Percentiles rank a stretch among this genome's conserved stretches.
phyloP scores from a whole-genome alignment of 2,888 invertebrate genomes.

The Caprella mutica region DNA sequence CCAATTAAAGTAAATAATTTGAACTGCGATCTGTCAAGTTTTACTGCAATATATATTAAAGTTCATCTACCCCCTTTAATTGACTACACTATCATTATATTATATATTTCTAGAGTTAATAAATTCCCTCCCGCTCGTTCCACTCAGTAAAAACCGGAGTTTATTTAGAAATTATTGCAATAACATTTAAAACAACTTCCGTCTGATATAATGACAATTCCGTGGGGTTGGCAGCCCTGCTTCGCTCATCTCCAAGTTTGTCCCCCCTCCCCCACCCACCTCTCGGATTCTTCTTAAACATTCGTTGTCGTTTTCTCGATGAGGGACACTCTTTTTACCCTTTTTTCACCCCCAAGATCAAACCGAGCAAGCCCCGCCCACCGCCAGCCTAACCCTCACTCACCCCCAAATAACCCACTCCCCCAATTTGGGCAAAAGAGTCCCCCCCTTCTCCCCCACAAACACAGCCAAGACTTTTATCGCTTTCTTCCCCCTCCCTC shows the following conservation, averaged over 20 bases:
- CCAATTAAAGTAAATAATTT: no score
- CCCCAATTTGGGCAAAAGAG: constrained; percentile 4
- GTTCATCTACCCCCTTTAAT: no score
- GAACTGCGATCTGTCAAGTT: no score
- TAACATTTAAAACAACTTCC: no score
- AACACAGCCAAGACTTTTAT: background rate
- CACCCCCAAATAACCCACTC: background rate
- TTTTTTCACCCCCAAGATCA: background rate
- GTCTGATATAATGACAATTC: no score
- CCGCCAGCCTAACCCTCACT: background rate
- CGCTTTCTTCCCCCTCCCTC: background rate
- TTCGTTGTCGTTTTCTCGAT: constrained; percentile 5
- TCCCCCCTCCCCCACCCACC: constrained; percentile 7
- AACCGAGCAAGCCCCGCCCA: background rate
- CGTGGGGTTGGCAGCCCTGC: constrained; percentile 10
- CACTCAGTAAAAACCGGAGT: no score
- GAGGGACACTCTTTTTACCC: background rate
- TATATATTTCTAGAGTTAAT: no score
- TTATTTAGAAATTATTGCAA: no score
- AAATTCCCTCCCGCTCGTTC: no score
- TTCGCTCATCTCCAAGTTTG: background rate
- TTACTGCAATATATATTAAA: no score
- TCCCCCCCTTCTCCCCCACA: background rate
- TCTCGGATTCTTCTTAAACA: constrained; percentile 11
- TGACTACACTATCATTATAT: no score